These are phyloP conservation scores for Indicator maculatus DNA, from an alignment of 2,113 vertebrate species.

Conservation along the genomic window DNA sequence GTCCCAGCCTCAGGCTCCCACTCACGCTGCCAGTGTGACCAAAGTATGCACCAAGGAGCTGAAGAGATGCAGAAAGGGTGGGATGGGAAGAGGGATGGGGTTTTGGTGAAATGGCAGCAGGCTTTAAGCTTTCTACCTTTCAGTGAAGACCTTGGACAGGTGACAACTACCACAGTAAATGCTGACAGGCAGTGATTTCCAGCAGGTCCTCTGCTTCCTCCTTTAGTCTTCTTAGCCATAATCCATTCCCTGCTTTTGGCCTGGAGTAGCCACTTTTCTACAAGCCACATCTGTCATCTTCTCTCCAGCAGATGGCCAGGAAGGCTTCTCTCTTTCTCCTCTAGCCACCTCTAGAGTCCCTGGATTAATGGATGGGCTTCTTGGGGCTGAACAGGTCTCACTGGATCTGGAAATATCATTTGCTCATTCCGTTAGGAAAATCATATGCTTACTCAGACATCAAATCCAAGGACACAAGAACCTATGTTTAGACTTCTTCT, in stretches of 20 bases:
- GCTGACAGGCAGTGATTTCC: not conserved
- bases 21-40: not conserved
- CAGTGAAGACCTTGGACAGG: not conserved
- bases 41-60: not conserved
- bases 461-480: not conserved
- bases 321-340: not conserved
- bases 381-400: not conserved
- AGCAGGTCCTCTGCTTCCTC: not conserved
- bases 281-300: not conserved
- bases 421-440: not conserved
- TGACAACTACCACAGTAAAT: not conserved
- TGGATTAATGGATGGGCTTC: not conserved
- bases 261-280: not conserved
- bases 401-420: not conserved
- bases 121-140: not conserved
- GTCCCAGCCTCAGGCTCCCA: accelerated
- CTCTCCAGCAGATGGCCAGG: not conserved
- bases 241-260: not conserved
- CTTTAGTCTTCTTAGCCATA: not conserved
- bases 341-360: not conserved
- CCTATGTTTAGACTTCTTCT: not conserved
- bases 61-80: not conserved
- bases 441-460: not conserved
- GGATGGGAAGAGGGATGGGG: not conserved
- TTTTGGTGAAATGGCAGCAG: accelerated